Base-by-base conservation (phyloP, 2,888 invertebrate species). In the Oxycera nigricornis region DNA sequence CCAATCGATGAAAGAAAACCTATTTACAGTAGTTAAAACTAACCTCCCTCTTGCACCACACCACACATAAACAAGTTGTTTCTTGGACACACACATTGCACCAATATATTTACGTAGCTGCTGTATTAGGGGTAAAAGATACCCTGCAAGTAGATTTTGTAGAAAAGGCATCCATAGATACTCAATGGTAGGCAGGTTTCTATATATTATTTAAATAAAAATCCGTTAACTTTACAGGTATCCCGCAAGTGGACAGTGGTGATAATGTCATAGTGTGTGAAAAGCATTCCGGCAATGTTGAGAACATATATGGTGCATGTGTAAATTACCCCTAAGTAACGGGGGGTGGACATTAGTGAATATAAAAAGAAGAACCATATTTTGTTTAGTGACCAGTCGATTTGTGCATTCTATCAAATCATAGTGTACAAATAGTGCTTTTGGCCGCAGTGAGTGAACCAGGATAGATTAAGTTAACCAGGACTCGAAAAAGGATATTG, bases 301-400 rank as follows among this genome's bases (percentile, higher is more conserved):
- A 26, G 20, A 65, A 31, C 22, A 31, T 14, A 35, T 35, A 35
- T 62, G 14, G 20, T 31, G 17, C 17, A 46, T 46, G 46, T 46
- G 46, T 22, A 11, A 65, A 35, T 41, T 70, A 52, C 70, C 70
- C 52, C 70, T 52, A 55, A 55, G 24, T 1, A 30, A n/a, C 17
- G 52, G 52, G 70, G 22, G 70, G 30, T 70, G 20, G 26, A 70
- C 26, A 24, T 24, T 20, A 72, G 73, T 74, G 50, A 67, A 65
- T 76, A 76, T 76, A 76, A 73, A 76, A 76, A 73, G 74, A 72
- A 31, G 76, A 74, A 68, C 62, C 74, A 73, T 57, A 74, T 74
- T 57, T 72, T 72, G 70, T 70, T 67, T 67, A 39, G 62, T 57
- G 67, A 28, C 52, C 74, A 76, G 76, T 76, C 57, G 62, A 72